These are phyloP conservation scores for Ceratosolen fusciceps DNA, from an alignment of 1,140 invertebrate species.

Conservation along the genomic window DNA sequence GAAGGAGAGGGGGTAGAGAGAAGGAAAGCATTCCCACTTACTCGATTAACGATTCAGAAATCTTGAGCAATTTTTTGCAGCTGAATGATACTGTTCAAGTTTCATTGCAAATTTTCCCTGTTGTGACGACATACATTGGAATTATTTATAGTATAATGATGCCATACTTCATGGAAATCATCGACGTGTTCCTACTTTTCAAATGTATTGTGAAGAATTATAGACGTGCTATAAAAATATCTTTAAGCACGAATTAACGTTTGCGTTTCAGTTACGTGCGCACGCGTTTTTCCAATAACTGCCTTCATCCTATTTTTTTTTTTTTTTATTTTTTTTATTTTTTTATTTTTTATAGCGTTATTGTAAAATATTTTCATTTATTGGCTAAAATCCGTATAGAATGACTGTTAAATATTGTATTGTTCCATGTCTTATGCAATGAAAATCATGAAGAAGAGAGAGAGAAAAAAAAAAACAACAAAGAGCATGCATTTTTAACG, in stretches of 20 bases:
- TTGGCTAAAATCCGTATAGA: background rate
- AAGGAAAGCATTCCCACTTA: background rate
- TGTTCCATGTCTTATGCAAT: background rate
- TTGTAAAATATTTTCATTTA: background rate
- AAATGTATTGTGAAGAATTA: constrained; percentile 14
- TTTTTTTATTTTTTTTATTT: too few species aligned
- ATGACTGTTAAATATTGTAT: background rate
- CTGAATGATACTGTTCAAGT: constrained; percentile 9
- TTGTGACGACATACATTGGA: constrained; percentile 17
- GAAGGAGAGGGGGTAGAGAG: background rate
- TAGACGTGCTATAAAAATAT: constrained; percentile 7
- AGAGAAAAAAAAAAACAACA: background rate
- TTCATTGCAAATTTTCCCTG: constrained; percentile 20
- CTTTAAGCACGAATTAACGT: constrained; percentile 1
- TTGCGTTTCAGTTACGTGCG: background rate
- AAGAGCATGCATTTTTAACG: background rate
- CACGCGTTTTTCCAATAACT: background rate
- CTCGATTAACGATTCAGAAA: background rate
- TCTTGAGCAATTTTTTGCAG: constrained; percentile 8
- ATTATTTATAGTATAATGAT: constrained; percentile 25
- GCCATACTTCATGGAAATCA: constrained; percentile 23
- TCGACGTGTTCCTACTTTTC: background rate
- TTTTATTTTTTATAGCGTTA: background rate
- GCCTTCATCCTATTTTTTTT: too few species aligned
- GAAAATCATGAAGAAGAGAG: background rate